Base-by-base conservation (phyloP, 2,888 invertebrate species). In the Eilema sororculum region DNA sequence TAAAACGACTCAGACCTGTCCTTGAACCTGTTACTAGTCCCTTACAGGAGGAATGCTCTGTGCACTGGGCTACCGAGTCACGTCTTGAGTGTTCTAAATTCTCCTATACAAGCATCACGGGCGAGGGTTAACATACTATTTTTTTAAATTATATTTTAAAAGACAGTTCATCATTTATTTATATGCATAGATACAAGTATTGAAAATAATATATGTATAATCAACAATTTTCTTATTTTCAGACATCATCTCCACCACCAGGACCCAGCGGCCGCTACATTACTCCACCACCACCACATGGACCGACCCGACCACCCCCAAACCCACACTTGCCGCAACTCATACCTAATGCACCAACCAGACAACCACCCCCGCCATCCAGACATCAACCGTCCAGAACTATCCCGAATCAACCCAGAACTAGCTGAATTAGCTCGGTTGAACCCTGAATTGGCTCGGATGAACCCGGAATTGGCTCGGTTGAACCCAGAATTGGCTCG, bases 241-340 rank as follows among this genome's bases (percentile, higher is more conserved):
- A 95, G 95, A 41, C 95, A 95, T 68, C 95, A 93, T 22, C 87
- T 93, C 0, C 94, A 92, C 24, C 93, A 92, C 62, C 93, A 90
- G 74, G 95, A 95, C 74, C 95, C 95, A 6, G 92, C 95, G 0
- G 87, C 95, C 0, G 91, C 94, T 0, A 95, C 96, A 0, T 82
- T 95, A 0, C 94, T 93, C 12, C 93, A 93, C 33, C 94, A 93
- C 72, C 92, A 92, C 78, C 93, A 94, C 82, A 91, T 94, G 9
- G 94, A 94, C 65, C 93, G 92, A 74, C 81, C 91, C 0, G 89
- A 72, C 75, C 79, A 87, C 88, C 0, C 80, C 83, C 90, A 90
- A 72, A 72, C 90, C 0, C 93, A 93, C 74, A 88, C 91, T 0
- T 93, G 93, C 2, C 77, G 93, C 28, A 90, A 88, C 84, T 91